Evolutionary conservation across 37 sponge, comb jelly and placozoan species (phyloP), one percentile per base, ranked within the genome.

Genomic region (Lycopodina hypogea): DNA sequence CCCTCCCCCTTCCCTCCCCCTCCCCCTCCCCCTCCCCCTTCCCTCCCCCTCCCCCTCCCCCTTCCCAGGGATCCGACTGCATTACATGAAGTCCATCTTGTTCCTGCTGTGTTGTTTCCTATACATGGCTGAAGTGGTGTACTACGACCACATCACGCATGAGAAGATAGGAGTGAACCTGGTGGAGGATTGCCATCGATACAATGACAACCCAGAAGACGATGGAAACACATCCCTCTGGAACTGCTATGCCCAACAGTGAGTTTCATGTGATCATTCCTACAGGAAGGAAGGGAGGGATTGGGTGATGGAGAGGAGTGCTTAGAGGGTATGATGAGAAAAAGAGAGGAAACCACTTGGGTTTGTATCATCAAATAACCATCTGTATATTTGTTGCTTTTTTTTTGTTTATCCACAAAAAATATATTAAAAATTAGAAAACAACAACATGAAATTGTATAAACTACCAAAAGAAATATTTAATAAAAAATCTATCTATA

Each of bases 111-210:
- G 86, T 8, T 72, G 65, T 38, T 39, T 85, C 23, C 74, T 85
- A 30, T 85, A 85, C 45, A 41, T 85, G 26, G 86, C 67, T 18
- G 86, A 85, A 73, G 74, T 74, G 1, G 34, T 38, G 21, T 72
- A 78, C 36, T 72, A 40, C 53, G 83, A 83, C 41, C 63, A 67
- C 56, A 38, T 37, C 36, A 45, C 29, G 55, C 53, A 51, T 2
- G 64, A 81, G 0, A 48, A 50, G 14, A 57, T 42, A 2, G 45
- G 71, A 30, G 66, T 65, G 18, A 53, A 24, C 21, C 14, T 21
- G 32, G 41, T 34, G 24, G 14, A 41, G 8, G 50, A 80, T 68
- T 78, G 65, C 11, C 42, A 63, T 33, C 41, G 8, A 3, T 3
- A 9, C 28, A 67, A 28, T 8, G 37, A 2, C 4, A 3, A 30